Conservation (phyloP, 1,140 invertebrate species). For the Aphelenchoides avenae region DNA sequence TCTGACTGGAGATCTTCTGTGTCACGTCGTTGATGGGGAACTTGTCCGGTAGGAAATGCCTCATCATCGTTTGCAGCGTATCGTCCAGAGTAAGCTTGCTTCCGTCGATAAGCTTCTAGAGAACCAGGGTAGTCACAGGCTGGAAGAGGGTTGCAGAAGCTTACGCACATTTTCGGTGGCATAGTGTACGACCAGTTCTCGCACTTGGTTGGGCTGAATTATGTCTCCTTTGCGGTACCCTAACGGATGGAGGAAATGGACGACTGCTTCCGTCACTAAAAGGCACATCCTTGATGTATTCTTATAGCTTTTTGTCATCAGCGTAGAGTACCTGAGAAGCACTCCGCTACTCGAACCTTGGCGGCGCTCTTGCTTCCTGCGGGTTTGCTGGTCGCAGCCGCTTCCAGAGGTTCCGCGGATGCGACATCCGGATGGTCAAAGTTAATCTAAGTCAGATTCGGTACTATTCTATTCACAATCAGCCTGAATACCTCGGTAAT, state of each 20-base stretch:
- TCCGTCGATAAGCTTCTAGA: background rate
- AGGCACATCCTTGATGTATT: conserved; percentile 39
- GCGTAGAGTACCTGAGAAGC: too few relatives aligned
- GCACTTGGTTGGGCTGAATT: conserved; percentile 22
- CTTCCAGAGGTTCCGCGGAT: conserved; percentile 19
- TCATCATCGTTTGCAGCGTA: conserved; percentile 25
- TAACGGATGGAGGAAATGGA: conserved; percentile 1
- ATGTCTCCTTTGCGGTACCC: conserved; percentile 28
- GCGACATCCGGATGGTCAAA: conserved; percentile 30
- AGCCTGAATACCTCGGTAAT: conserved; percentile 33
- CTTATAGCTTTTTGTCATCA: too few relatives aligned
- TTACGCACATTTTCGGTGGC: conserved; percentile 11
- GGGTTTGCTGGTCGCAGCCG: background rate
- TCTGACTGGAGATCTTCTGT: conserved; percentile 21
- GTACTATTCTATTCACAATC: background rate
- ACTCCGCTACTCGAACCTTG: conserved; percentile 22
- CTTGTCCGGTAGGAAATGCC: conserved; percentile 21
- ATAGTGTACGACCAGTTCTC: conserved; percentile 23
- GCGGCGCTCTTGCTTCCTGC: background rate
- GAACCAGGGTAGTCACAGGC: background rate
- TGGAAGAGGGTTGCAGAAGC: background rate
- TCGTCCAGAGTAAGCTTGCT: conserved; percentile 26
- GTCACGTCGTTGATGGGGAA: conserved; percentile 30
- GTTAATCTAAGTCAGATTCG: conserved; percentile 25
- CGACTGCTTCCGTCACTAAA: too few relatives aligned